A percentile compares a stretch with the other conserved stretches of the same genome.
Evolutionary conservation across 2,113 vertebrate genomes (phyloP).

Genomic region (Otis tarda): DNA sequence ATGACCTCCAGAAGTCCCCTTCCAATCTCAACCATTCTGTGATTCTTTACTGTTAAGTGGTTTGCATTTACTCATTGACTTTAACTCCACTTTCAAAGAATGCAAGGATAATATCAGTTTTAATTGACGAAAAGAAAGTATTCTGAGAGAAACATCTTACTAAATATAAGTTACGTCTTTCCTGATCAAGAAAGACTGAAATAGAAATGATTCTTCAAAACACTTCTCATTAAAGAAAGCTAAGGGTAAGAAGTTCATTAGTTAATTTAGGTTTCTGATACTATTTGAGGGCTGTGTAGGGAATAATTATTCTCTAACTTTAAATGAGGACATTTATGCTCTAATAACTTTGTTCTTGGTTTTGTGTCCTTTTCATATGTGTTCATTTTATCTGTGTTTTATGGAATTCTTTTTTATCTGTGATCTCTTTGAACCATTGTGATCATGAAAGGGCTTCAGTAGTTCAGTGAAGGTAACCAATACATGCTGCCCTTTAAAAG

Average conservation of each 20-base stretch:
- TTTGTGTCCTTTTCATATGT: not conserved
- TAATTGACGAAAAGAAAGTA: not conserved
- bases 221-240: not conserved
- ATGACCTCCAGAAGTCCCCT: not conserved
- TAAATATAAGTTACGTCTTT: not conserved
- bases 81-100: not conserved
- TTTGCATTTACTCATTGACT: not conserved
- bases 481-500: not conserved
- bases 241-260: not conserved
- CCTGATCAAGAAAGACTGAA: not conserved
- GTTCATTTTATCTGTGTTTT: not conserved
- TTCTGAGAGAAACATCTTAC: not conserved
- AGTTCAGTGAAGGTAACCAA: not conserved
- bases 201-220: not conserved
- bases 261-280: not conserved
- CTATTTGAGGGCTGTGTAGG: not conserved
- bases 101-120: not conserved
- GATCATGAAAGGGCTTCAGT: not conserved
- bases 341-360: not conserved
- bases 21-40: not conserved
- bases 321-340: not conserved
- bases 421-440: not conserved
- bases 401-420: not conserved
- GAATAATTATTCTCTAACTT: not conserved
- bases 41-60: not conserved